Evolutionary conservation across 2,113 vertebrate genomes (phyloP), one percentile per base, ranked within the genome.

Genomic region (Melanostigma gelatinosum): DNA sequence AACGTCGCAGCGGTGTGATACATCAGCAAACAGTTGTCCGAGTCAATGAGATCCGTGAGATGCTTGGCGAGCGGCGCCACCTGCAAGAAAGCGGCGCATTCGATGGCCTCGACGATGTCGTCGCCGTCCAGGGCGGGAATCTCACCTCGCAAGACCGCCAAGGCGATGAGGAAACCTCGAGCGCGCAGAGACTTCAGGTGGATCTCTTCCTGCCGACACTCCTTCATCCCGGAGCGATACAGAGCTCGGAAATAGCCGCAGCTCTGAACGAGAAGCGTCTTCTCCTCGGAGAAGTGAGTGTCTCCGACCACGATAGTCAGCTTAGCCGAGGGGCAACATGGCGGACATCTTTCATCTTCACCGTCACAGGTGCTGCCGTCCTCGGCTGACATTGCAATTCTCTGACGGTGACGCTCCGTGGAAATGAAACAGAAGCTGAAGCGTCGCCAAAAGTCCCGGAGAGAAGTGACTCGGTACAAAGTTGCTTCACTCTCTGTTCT

Each of bases 191-290:
- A 95, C 65, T 90, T 88, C 36, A 98, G 85, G 48, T 89, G 91
- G 10, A 98, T 95, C 86, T 97, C 94, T 5, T 96, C 92, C 36
- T 96, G 95, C 0, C 84, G 91, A 84, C 96, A 95, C 85, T 98
- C 97, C 69, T 80, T 93, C 97, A 98, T 98, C 80, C 97, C 97
- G 0, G 97, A 98, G 69, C 95, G 96, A 89, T 96, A 98, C 27
- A 98, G 95, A 46, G 96, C 97, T 5, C 90, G 93, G 93, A 98
- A 98, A 79, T 97, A 98, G 75, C 96, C 97, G 4, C 96, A 96
- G 86, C 94, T 94, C 83, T 94, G 93, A 66, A 96, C 90, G 62
- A 98, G 91, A 65, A 96, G 48, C 6, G 55, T 62, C 80, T 93
- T 97, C 50, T 97, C 96, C 15, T 95, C 95, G 0, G 85, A 91